phyloP scores from a whole-genome alignment of 2,888 invertebrate species.

The Cheilosia variabilis region DNA sequence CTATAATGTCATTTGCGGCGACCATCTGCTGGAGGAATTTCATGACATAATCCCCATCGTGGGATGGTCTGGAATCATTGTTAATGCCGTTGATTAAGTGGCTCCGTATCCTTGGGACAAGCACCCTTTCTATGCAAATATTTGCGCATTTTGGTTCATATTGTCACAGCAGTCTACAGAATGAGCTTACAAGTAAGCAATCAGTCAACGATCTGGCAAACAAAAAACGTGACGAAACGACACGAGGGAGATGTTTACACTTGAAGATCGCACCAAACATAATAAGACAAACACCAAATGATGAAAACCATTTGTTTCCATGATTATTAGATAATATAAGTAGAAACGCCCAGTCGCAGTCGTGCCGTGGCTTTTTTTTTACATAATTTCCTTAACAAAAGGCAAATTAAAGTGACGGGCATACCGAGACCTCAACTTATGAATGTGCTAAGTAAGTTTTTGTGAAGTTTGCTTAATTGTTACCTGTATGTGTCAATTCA shows the following conservation, averaged over 20 bases:
- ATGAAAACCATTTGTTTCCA: not conserved
- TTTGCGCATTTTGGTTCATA: not conserved
- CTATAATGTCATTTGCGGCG: not conserved
- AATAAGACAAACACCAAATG: constrained; percentile 1
- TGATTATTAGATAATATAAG: constrained; percentile 25
- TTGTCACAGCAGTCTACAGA: not conserved
- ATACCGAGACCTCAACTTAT: not conserved
- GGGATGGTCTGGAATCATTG: not conserved
- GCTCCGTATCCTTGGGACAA: not conserved
- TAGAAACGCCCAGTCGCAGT: constrained; percentile 24
- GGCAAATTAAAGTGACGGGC: not conserved
- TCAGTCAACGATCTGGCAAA: constrained; percentile 37
- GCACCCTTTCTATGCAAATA: constrained; percentile 11
- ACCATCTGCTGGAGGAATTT: constrained; percentile 1
- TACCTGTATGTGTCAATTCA: no score
- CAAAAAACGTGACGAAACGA: constrained; percentile 40
- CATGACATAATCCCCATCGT: constrained; percentile 19
- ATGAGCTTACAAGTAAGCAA: not conserved
- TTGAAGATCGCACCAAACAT: constrained; percentile 9
- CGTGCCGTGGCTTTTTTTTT: not conserved
- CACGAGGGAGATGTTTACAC: constrained; percentile 9
- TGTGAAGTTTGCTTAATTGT: not conserved
- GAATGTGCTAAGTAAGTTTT: not conserved
- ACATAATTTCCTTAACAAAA: not conserved
- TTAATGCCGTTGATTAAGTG: constrained; percentile 3